Evolutionary conservation across 2,797 vertebrate species (phyloP), one percentile per base, ranked within the genome.

Genomic region (Onychomys arenicola): DNA sequence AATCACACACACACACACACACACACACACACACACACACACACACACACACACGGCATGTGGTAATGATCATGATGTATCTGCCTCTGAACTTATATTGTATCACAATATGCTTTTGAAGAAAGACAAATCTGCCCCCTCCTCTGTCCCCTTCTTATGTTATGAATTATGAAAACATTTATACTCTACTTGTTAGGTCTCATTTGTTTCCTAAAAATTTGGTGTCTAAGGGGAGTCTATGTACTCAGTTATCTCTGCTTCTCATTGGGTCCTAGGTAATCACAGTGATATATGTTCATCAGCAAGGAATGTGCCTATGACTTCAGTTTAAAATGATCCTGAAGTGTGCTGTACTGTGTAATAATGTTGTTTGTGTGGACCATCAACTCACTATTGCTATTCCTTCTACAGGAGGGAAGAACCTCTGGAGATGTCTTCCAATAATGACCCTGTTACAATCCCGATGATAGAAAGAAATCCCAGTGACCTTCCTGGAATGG

Each of bases 361-460:
- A 73, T 0, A 65, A 29, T n/a, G 16, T 84, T 21, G 55, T 85
- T 82, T 92, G 71, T 43, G 17, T 46, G 55, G 6, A 89, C 27
- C 2, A 1, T 61, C 67, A 89, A 25, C 11, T 97, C 59, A 59
- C 1, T 46, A 2, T 91, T 96, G 40, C 13, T 95, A 93, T 97
- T 96, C 80, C 25, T n/a, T 96, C 21, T 89, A 81, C 89, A 67
- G 73, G 98, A 97, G 96, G 89, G 88, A n/a, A 40, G 73, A 95
- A 87, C 65, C 77, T 59, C 19, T 91, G 59, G 93, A 69, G 94
- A 99, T 98, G 98, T 96, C 97, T 86, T 96, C 83, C 25, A 52
- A 23, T 29, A 97, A 98, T 55, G 84, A 95, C 0, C 93, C 97
- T n/a, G 90, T 98, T 2, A 73, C 29, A 29, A 97, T 98, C 55